phyloP scores from a whole-genome alignment of 1,140 invertebrate genomes.

The Drosophila saltans region DNA sequence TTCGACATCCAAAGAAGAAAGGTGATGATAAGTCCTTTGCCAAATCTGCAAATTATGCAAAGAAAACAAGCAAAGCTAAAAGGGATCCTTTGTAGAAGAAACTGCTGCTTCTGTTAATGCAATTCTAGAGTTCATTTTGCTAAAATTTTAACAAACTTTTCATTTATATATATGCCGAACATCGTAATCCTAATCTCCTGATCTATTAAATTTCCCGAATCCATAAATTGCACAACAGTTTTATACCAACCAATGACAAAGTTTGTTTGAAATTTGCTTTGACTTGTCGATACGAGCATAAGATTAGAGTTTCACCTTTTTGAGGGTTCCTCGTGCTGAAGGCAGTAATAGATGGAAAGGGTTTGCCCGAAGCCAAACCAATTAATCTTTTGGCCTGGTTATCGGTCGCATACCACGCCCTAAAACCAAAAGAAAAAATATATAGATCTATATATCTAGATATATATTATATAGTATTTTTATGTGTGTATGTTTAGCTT shows the following conservation, averaged over 20 bases:
- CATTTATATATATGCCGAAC: too few relatives aligned
- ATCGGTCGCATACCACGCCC: slow-evolving; percentile 31
- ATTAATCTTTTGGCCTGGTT: slow-evolving; percentile 62
- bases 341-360: neutral
- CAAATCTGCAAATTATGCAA: neutral
- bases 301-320: slow-evolving; percentile 55
- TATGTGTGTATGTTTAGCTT: slow-evolving; percentile 46
- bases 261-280: slow-evolving; percentile 39
- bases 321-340: too few relatives aligned
- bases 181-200: neutral
- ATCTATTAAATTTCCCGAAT: neutral
- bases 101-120: too few relatives aligned
- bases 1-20: slow-evolving; percentile 39
- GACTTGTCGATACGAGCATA: slow-evolving; percentile 17
- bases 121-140: too few relatives aligned
- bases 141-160: too few relatives aligned
- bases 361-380: slow-evolving; percentile 50
- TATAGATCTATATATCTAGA: neutral
- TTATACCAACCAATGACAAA: slow-evolving; percentile 4
- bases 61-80: neutral
- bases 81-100: too few relatives aligned
- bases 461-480: neutral
- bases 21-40: slow-evolving; percentile 15
- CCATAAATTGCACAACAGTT: neutral
- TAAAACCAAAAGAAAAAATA: slow-evolving; percentile 17